Percentiles rank a stretch among this genome's conserved stretches.
phyloP scores from a whole-genome alignment of 53 echinoderm and acorn worm species.

The Pentamera pediparva region DNA sequence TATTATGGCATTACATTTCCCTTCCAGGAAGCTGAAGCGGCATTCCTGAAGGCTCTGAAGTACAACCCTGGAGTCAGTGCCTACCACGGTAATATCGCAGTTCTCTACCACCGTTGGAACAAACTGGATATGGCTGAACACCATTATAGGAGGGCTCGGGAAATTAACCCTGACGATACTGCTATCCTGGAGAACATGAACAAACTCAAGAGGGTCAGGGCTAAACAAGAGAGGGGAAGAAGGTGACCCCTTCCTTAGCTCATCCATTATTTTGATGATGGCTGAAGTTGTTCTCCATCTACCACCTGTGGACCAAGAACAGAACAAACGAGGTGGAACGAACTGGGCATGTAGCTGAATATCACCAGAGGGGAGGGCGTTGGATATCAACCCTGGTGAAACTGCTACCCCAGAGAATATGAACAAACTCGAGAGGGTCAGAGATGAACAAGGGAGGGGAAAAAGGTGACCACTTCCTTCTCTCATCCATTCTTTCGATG shows the following conservation, averaged over 20 bases:
- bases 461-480: not conserved
- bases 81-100: slow-evolving; percentile 90
- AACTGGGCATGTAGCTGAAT: too few species aligned
- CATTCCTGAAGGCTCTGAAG: slow-evolving; percentile 60
- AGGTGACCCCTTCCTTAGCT: not conserved
- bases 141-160: slow-evolving; percentile 54
- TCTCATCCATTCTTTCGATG: not conserved
- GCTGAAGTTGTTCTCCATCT: not conserved
- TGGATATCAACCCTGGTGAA: not conserved
- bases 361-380: too few species aligned
- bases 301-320: not conserved
- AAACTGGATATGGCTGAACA: slow-evolving; percentile 51
- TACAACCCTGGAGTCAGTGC: slow-evolving; percentile 43
- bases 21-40: slow-evolving; percentile 73
- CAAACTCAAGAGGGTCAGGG: slow-evolving; percentile 48
- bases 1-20: not conserved
- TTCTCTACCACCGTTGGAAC: slow-evolving; percentile 93
- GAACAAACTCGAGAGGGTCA: slow-evolving; percentile 49
- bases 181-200: slow-evolving; percentile 54
- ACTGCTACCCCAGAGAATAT: slow-evolving; percentile 46
- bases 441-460: slow-evolving; percentile 5
- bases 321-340: too few species aligned
- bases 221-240: slow-evolving; percentile 4
- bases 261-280: not conserved
- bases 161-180: slow-evolving; percentile 51